Base-by-base conservation (phyloP, 2,888 invertebrate genomes). In the Rhabditoides inermis region DNA sequence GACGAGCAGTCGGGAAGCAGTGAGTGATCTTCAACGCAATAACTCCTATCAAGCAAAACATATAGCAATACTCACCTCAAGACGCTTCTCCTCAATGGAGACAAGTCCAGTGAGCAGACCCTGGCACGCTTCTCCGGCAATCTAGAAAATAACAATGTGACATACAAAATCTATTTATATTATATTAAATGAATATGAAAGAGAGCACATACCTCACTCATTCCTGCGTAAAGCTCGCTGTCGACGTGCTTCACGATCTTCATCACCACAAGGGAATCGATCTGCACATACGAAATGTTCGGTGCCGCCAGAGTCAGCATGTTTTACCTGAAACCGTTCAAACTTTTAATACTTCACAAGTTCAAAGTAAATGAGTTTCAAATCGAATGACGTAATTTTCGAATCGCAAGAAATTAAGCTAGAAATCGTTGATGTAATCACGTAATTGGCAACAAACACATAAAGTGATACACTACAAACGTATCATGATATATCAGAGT, bases 241-340 rank as follows among this genome's bases (percentile, higher is more conserved):
- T 76, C 76, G 18, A 73, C 72, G 52, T 76, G 76, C 55, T 76
- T 77, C 46, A 77, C 73, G 40, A 76, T 73, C 59, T 68, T 68
- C 67, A 68, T 68, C 15, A 68, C 60, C 35, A 73, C 74, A 42
- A 74, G 57, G 23, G 68, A 65, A 54, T 74, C 74, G 41, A 74
- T 55, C 50, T 72, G 69, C 48, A 69, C 65, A 46, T 58, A 58
- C 37, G 61, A 65, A 41, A 70, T 65, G 30, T 57, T 65, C 12
- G 69, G 69, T 6, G 63, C 57, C 12, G 15, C 10, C 32, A 10
- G 10, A 32, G 15, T 32, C 10, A 32, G 32, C 12, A 32, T 15
- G 32, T 15, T 32, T 32, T 32, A 32, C 10, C 10, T 32, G 15
- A 32, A 32, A n/a, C n/a, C n/a, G n/a, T n/a, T n/a, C n/a, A n/a